Evolutionary conservation across 2,797 vertebrate genomes (phyloP), one percentile per base, ranked within the genome.

Genomic region (Yasuhikotakia modesta): DNA sequence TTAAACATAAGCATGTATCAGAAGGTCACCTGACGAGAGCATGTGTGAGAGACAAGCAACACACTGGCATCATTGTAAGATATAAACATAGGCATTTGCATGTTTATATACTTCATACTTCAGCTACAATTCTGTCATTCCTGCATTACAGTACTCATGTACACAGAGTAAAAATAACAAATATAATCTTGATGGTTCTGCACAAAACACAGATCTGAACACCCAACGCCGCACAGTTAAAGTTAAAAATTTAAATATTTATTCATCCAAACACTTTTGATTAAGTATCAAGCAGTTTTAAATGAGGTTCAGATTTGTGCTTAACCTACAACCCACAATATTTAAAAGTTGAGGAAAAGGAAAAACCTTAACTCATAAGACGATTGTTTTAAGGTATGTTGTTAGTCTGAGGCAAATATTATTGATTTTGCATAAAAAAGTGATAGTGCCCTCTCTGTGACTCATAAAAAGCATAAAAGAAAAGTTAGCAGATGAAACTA

Each of bases 1-100:
- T 89, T 91, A 90, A 93, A 92, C 89, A 89, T 90, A 87, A 90
- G 87, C 82, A 86, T 86, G 85, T 81, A 84, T 87, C 87, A 85
- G 85, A 92, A 92, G 91, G 91, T 91, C 91, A 91, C 86, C 65
- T 57, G 79, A 39, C 89, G 83, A 82, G 81, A 27, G 4, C 11
- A 72, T 17, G 46, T 58, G 74, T 77, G 53, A 67, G 22, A 46
- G 14, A 17, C 14, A 68, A 52, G 60, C 39, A 65, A 72, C 53
- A 72, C 61, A 61, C 66, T 12, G 46, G 63, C 24, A 53, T n/a
- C n/a, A n/a, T n/a, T n/a, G n/a, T n/a, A n/a, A n/a, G n/a, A n/a
- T n/a, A n/a, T n/a, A n/a, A n/a, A n/a, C n/a, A n/a, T n/a, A n/a
- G n/a, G n/a, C n/a, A n/a, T n/a, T n/a, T n/a, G n/a, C n/a, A n/a